Evolutionary conservation across 1,140 invertebrate genomes (phyloP), one percentile per base, ranked within the genome.

Genomic region (Calephelis nemesis): DNA sequence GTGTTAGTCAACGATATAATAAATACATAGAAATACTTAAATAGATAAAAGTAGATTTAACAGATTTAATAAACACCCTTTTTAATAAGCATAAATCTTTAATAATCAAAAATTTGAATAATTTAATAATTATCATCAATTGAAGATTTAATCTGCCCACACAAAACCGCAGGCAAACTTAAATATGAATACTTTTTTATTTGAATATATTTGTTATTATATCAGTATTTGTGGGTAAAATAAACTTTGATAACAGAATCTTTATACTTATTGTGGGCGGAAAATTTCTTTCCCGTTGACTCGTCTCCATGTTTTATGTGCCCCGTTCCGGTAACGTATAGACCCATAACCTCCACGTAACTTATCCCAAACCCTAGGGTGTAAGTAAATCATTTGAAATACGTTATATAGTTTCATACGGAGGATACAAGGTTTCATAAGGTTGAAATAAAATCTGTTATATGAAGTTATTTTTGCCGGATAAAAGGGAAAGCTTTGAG

Each of bases 361-460:
- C 49, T 68, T 65, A 66, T 48, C 10, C 45, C 12, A 64, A 64
- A 71, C 70, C 70, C 47, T 71, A 68, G 70, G 70, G 70, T 52
- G 47, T 54, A 64, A 68, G 70, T 71, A 68, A 67, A 71, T 71
- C 70, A 67, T 68, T 68, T 67, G 30, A 65, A 71, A 71, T 67
- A 63, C 54, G 52, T 50, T 62, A 58, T 50, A 52, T 68, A 47
- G 63, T 64, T 64, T 64, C 30, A 48, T 64, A 48, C 45, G 30
- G 54, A 64, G 45, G 47, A 64, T 48, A 64, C 45, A 64, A 48
- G 54, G 39, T 60, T 60, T 60, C 54, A 40, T 60, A 60, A 39
- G 19, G 54, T 60, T 6, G 5, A 7, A 60, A 58, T 58, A 58
- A 58, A 58, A 58, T 58, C 52, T 58, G 19, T 39, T 47, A 63